These are phyloP conservation scores for Microplitis demolitor DNA, from an alignment of 1,140 invertebrate genomes.

Conservation along the genomic window DNA sequence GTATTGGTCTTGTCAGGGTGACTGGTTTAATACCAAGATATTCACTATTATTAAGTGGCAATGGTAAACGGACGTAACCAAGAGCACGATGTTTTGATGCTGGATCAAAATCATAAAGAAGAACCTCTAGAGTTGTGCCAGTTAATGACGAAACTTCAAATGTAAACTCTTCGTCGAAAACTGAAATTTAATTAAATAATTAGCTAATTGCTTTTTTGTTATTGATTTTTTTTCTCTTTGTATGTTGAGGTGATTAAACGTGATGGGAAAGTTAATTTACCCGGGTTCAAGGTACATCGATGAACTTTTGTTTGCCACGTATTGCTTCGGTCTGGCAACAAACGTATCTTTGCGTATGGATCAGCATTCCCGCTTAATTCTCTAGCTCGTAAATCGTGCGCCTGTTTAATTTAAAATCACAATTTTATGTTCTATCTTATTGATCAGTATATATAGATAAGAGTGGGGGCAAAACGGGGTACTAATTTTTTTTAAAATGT, in stretches of 20 bases:
- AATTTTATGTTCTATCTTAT: too few species aligned
- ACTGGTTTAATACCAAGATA: slow-evolving; percentile 49
- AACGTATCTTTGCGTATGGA: slow-evolving; percentile 66
- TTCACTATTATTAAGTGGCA: slow-evolving; percentile 58
- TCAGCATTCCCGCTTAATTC: slow-evolving; percentile 67
- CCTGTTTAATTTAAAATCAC: slow-evolving; percentile 36
- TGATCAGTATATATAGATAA: too few species aligned
- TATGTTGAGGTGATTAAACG: too few species aligned
- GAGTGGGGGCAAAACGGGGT: too few species aligned
- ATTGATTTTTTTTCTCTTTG: background rate
- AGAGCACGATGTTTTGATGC: slow-evolving; percentile 67
- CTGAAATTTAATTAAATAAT: slow-evolving; percentile 38
- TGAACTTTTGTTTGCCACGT: slow-evolving; percentile 69
- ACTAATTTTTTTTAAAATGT: too few species aligned
- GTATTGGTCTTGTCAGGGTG: slow-evolving; percentile 39
- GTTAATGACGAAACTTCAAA: slow-evolving; percentile 72
- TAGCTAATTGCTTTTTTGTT: background rate
- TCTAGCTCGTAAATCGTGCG: slow-evolving; percentile 64
- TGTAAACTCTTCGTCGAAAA: slow-evolving; percentile 74
- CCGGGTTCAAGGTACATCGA: slow-evolving; percentile 69
- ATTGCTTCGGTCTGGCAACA: slow-evolving; percentile 65
- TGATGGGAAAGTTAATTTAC: slow-evolving; percentile 40
- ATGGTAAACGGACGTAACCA: slow-evolving; percentile 62
- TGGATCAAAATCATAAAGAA: slow-evolving; percentile 72
- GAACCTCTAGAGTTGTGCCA: slow-evolving; percentile 60